Evolutionary conservation across 2,113 vertebrate species (phyloP), one percentile per base, ranked within the genome.

Genomic region (Sceloporus tristichus): DNA sequence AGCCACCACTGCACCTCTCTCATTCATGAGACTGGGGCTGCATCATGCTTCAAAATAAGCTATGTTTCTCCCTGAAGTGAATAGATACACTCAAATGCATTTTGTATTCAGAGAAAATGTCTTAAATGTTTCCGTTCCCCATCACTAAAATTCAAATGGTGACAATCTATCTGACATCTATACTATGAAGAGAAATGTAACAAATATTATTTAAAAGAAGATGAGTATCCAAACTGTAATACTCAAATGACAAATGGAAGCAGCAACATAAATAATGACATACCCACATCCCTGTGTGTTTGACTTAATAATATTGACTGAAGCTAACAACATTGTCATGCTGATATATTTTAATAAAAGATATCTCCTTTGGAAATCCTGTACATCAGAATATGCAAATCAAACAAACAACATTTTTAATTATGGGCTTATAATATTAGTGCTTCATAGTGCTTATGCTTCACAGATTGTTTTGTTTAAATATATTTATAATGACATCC

Each of bases 291-390:
- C 56, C 25, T 53, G 19, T 8, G 38, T 82, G 19, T 87, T 75
- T 82, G 70, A n/a, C 42, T 76, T 87, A 62, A 75, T 5, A 10
- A 13, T 77, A 40, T 7, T 77, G 21, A n/a, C 48, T 83, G 42
- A 6, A 38, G 82, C 21, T 66, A 83, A 83, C 59, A 77, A 77
- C 54, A 77, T 25, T 76, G 29, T 38, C 29, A 77, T 70, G 73
- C 59, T 83, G 59, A 77, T 76, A 38, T 34, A 68, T 76, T 82
- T 82, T 76, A 83, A 66, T 83, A 83, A 83, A 83, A 77, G 71
- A 71, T 88, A 70, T 70, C 56, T 71, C 59, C 42, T 77, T 87
- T 83, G 34, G 71, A 88, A 83, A 83, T 53, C 59, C n/a, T 76
- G 73, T 40, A 54, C n/a, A 77, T 54, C 23, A 62, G 48, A 76